phyloP scores from a whole-genome alignment of 2,113 vertebrate species.

The Shinisaurus crocodilurus region DNA sequence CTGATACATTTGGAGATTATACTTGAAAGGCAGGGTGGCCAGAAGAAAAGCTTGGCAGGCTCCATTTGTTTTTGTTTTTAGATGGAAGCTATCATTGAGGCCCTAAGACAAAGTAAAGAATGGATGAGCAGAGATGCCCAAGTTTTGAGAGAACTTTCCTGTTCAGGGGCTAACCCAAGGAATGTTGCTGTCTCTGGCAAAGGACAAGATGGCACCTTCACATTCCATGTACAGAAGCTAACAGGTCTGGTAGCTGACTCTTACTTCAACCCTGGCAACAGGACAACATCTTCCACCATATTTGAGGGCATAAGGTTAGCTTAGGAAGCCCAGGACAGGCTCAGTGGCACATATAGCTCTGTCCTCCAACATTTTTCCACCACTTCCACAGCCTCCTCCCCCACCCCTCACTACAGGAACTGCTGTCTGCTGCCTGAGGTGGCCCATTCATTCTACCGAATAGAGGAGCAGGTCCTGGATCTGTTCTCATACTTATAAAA shows the following conservation, averaged over 20 bases:
- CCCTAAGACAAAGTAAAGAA: neutral
- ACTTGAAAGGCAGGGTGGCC: neutral
- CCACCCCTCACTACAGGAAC: too few species aligned
- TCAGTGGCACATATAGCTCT: too few species aligned
- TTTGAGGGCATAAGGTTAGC: neutral
- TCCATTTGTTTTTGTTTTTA: neutral
- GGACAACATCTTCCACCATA: neutral
- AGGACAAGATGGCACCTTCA: neutral
- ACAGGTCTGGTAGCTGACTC: neutral
- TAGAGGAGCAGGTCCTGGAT: too few species aligned
- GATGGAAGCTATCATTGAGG: neutral
- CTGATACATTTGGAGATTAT: conserved; percentile 4
- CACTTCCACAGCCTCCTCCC: too few species aligned
- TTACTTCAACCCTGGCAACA: neutral
- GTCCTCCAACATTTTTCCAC: too few species aligned
- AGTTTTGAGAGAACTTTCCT: neutral
- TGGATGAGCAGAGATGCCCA: neutral
- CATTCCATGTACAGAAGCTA: neutral
- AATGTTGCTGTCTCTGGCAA: neutral
- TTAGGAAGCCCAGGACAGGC: too few species aligned
- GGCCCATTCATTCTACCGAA: too few species aligned
- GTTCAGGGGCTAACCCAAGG: neutral
- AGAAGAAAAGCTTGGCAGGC: neutral
- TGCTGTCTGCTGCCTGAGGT: too few species aligned
- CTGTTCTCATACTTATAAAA: too few species aligned